These are phyloP conservation scores for Vulpes vulpes DNA, from an alignment of 2,113 vertebrate genomes.

Conservation along the genomic window DNA sequence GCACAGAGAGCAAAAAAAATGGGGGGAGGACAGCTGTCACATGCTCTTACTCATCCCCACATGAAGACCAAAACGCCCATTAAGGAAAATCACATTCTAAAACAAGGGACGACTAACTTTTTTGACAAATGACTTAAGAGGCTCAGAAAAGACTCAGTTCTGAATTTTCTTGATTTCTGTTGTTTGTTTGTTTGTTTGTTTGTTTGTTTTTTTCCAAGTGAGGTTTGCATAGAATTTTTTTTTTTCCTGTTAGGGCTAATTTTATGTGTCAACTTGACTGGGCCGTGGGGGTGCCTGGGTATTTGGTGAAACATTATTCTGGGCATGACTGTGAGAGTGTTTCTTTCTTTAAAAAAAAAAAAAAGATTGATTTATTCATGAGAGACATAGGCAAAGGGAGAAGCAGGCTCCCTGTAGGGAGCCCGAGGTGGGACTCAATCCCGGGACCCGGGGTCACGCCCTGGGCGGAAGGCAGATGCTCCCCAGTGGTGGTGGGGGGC, in stretches of 20 bases:
- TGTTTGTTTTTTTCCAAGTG: not conserved
- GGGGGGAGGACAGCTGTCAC: not conserved
- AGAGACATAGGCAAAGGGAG: too few species aligned
- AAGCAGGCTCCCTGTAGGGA: too few species aligned
- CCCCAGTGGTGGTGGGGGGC: too few species aligned
- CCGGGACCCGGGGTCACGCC: too few species aligned
- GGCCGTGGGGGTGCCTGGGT: not conserved
- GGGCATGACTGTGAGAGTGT: not conserved
- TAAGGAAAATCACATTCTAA: not conserved
- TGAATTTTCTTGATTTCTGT: not conserved
- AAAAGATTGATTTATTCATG: too few species aligned
- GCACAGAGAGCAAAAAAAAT: not conserved
- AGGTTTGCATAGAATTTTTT: not conserved
- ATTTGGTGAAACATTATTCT: not conserved
- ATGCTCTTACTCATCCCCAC: not conserved
- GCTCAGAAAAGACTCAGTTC: not conserved
- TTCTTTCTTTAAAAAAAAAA: not conserved
- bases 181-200: not conserved
- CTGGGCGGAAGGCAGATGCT: too few species aligned
- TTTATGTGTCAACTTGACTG: not conserved
- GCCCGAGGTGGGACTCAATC: too few species aligned
- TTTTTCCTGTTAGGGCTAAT: not conserved
- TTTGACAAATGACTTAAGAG: not conserved
- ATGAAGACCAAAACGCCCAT: not conserved
- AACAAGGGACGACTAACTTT: not conserved